A percentile compares a stretch with the other conserved stretches of the same genome.
Evolutionary conservation across 2,113 vertebrate genomes (phyloP).

Genomic region (Scophthalmus maximus): DNA sequence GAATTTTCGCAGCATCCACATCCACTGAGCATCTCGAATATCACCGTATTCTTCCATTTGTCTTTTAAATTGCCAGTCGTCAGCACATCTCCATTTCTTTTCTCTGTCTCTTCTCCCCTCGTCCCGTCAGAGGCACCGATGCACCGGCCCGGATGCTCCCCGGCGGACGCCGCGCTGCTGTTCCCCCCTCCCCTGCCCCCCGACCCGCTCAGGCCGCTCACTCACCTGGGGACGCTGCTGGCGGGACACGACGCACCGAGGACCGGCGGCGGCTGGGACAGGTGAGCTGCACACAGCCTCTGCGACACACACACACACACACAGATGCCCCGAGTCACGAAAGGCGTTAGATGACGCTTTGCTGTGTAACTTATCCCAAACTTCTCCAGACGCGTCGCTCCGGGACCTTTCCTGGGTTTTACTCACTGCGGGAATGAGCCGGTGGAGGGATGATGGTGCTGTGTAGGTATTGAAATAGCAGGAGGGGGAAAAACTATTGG

Average conservation of each 20-base stretch:
- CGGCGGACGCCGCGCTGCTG: constrained; percentile 27
- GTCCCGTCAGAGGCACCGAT: neutral
- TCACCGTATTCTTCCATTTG: too few species aligned
- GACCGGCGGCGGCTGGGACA: constrained; percentile 64
- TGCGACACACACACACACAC: neutral
- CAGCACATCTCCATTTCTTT: too few species aligned
- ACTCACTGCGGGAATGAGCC: constrained; percentile 63
- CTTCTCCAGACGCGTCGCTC: neutral
- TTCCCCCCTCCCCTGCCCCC: constrained; percentile 46
- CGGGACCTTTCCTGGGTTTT: constrained; percentile 11
- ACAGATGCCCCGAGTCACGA: neutral
- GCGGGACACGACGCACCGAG: constrained; percentile 58
- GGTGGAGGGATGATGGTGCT: constrained; percentile 29
- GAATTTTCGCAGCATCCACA: too few species aligned
- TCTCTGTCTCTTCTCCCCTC: too few species aligned
- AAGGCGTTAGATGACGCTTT: too few species aligned
- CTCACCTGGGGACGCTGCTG: constrained; percentile 79
- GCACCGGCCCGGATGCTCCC: neutral
- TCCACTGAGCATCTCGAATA: too few species aligned
- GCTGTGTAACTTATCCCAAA: constrained; percentile 36
- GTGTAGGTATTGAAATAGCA: constrained; percentile 67
- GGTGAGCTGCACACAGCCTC: constrained; percentile 54
- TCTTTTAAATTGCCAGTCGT: too few species aligned
- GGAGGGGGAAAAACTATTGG: constrained; percentile 37
- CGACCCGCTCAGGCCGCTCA: constrained; percentile 55